Evolutionary conservation across 2,113 vertebrate genomes (phyloP).

Genomic region (Otolemur garnettii): DNA sequence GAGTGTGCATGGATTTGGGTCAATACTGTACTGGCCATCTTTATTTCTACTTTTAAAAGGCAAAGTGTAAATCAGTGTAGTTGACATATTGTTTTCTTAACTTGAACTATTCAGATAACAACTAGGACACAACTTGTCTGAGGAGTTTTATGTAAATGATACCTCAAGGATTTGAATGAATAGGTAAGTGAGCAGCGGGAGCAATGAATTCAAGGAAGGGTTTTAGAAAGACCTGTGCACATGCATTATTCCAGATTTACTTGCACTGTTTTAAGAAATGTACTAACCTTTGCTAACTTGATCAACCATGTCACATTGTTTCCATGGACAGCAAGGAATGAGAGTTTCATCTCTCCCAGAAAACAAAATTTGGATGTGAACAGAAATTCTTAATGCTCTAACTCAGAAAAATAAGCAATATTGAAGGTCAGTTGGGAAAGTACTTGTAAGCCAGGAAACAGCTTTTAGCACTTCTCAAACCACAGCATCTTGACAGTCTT

Average conservation of each 20-base stretch:
- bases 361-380: not conserved
- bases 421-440: not conserved
- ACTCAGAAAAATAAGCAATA: slow-evolving; percentile 34
- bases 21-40: too few species aligned
- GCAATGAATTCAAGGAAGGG: not conserved
- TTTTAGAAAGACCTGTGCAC: not conserved
- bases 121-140: not conserved
- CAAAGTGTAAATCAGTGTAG: not conserved
- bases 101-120: not conserved
- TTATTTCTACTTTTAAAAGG: slow-evolving; percentile 20
- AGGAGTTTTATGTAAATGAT: not conserved
- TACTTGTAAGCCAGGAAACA: slow-evolving; percentile 52
- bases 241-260: not conserved
- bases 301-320: not conserved
- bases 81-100: not conserved
- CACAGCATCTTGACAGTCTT: slow-evolving; percentile 43
- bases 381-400: slow-evolving; percentile 38
- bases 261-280: not conserved
- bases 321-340: not conserved
- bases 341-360: not conserved
- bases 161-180: not conserved
- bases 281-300: not conserved
- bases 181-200: not conserved
- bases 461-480: slow-evolving; percentile 53
- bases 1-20: too few species aligned